Conservation (phyloP, 1,140 invertebrate species). For the Conus betulinus region DNA sequence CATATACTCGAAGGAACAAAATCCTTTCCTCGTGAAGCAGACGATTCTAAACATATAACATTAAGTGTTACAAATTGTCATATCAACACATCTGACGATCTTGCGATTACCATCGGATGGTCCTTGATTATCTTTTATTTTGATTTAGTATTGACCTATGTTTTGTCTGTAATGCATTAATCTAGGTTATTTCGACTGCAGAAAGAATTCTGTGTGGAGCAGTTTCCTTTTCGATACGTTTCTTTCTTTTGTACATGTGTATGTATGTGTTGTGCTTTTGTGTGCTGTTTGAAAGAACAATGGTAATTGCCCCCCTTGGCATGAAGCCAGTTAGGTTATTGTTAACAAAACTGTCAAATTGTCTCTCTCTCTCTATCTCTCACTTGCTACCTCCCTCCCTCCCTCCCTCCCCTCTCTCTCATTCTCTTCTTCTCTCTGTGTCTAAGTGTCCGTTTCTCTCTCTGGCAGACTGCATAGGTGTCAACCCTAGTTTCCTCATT, state of each 20-base stretch:
- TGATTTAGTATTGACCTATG: not conserved
- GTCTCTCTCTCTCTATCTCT: not conserved
- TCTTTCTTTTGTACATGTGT: not conserved
- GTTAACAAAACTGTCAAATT: not conserved
- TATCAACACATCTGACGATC: not conserved
- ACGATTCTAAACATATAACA: too few relatives aligned
- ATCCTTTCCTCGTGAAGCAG: too few relatives aligned
- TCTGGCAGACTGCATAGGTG: too few relatives aligned
- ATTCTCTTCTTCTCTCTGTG: not conserved
- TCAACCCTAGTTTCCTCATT: too few relatives aligned
- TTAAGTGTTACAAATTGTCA: too few relatives aligned
- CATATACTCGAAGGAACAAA: too few relatives aligned
- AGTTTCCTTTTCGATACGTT: not conserved
- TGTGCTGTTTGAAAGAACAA: too few relatives aligned
- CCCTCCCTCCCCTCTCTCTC: not conserved
- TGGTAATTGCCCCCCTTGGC: not conserved
- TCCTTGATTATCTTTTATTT: not conserved
- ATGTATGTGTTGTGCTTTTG: not conserved
- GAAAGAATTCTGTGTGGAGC: too few relatives aligned
- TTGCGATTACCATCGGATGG: not conserved
- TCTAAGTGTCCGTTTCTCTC: not conserved
- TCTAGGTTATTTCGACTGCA: too few relatives aligned
- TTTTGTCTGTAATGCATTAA: too few relatives aligned
- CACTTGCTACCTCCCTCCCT: not conserved
- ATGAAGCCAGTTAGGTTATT: not conserved